Evolutionary conservation across 2,113 vertebrate species (phyloP).

Genomic region (Hirundichthys speculiger): DNA sequence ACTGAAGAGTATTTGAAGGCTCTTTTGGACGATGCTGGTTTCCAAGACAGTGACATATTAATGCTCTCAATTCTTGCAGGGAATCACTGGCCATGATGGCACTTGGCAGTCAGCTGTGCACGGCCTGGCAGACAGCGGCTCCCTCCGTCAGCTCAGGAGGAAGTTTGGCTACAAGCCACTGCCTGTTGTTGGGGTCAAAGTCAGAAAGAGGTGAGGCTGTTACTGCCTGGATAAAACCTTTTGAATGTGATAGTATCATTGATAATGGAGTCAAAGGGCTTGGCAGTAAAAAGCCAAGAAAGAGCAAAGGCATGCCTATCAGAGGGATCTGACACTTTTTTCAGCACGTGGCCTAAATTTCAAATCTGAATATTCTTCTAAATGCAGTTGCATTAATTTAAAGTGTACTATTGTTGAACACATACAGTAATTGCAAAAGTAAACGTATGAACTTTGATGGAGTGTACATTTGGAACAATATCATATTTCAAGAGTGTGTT

Average conservation of each 20-base stretch:
- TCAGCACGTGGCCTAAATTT: no score
- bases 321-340: background rate
- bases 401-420: no score
- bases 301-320: background rate
- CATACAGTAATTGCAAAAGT: no score
- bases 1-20: no score
- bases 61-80: constrained; percentile 66
- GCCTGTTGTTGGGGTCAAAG: constrained; percentile 80
- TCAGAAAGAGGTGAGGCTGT: constrained; percentile 80
- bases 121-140: constrained; percentile 75
- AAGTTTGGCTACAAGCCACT: constrained; percentile 80
- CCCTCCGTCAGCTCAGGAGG: constrained; percentile 75
- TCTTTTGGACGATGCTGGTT: no score
- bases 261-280: constrained; percentile 7
- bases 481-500: no score
- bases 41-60: no score
- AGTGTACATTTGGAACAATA: no score
- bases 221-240: constrained; percentile 13
- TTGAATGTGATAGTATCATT: constrained; percentile 7
- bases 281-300: background rate
- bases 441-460: no score
- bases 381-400: no score
- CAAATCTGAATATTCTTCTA: no score
- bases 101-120: constrained; percentile 88
- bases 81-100: constrained; percentile 78